These are phyloP conservation scores for Chitala chitala DNA, from an alignment of 2,113 vertebrate species.

Conservation along the genomic window DNA sequence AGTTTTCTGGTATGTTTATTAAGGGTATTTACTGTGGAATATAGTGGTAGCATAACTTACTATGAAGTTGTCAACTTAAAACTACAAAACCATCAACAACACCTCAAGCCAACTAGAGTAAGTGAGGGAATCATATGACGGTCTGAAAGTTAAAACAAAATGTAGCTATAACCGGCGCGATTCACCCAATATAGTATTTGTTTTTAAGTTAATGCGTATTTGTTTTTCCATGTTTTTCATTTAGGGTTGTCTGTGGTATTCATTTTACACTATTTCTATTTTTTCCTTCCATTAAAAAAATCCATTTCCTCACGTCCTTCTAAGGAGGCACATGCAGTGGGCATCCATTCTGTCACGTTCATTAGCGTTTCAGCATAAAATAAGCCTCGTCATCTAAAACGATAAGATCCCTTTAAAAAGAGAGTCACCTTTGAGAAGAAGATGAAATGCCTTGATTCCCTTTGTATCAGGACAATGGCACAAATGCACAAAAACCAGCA, in stretches of 20 bases:
- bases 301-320: background rate
- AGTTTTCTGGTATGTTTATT: no score
- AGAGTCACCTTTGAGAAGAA: background rate
- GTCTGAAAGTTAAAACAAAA: no score
- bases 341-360: background rate
- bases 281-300: conserved; percentile 5
- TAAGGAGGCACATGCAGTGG: no score
- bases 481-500: background rate
- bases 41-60: no score
- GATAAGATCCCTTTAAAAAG: background rate
- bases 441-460: background rate
- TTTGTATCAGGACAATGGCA: conserved; percentile 8
- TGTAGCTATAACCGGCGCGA: no score
- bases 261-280: background rate
- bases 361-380: background rate
- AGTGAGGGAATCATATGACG: background rate
- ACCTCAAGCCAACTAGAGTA: background rate
- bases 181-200: no score
- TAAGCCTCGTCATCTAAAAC: background rate
- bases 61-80: no score
- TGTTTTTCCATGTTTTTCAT: no score
- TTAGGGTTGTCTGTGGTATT: no score
- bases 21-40: no score
- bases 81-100: background rate
- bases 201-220: no score